phyloP scores from a whole-genome alignment of 2,113 vertebrate species.

The Colinus virginianus region DNA sequence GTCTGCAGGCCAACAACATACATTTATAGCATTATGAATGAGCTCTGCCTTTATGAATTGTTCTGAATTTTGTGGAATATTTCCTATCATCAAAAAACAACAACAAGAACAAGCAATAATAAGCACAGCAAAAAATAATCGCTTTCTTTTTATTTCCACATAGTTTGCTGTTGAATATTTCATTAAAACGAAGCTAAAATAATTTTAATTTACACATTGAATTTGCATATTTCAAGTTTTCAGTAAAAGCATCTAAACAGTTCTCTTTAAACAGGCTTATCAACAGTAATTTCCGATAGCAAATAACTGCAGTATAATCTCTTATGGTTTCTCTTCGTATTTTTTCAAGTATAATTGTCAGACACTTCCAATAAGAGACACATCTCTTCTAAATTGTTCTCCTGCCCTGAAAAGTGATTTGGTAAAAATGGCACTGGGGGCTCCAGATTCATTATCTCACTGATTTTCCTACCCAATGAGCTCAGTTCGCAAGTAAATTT shows the following conservation, averaged over 20 bases:
- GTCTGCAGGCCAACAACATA: neutral
- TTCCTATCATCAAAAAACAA: neutral
- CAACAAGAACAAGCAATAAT: neutral
- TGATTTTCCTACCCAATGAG: slow-evolving; percentile 61
- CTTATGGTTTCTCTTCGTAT: neutral
- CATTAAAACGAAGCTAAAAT: neutral
- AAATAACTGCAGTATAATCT: neutral
- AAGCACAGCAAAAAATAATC: neutral
- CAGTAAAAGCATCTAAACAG: neutral
- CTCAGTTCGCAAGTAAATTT: slow-evolving; percentile 68
- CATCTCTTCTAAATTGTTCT: slow-evolving; percentile 29
- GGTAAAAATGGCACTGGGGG: slow-evolving; percentile 20
- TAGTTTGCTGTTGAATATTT: neutral
- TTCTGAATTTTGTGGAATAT: neutral
- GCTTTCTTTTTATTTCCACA: neutral
- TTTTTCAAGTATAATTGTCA: slow-evolving; percentile 23
- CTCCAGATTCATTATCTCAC: slow-evolving; percentile 57
- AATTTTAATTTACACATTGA: neutral
- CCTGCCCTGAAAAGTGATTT: slow-evolving; percentile 22
- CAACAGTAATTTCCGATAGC: neutral
- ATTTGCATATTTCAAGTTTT: neutral
- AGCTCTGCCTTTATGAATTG: neutral
- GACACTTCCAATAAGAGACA: slow-evolving; percentile 24
- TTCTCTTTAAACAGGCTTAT: neutral
- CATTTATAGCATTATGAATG: neutral